phyloP scores from a whole-genome alignment of 2,888 invertebrate species.

The Xanthia icteritia region DNA sequence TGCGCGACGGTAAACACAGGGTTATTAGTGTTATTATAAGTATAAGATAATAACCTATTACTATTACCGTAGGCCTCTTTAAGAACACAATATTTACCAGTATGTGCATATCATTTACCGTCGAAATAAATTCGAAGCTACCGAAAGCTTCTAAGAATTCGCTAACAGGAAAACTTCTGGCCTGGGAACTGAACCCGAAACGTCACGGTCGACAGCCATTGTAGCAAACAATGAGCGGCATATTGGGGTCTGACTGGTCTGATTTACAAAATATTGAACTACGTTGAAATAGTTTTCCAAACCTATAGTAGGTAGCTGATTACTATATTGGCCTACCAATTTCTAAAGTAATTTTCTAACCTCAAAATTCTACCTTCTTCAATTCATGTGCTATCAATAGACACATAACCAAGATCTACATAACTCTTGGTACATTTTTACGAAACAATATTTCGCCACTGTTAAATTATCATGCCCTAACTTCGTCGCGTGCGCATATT shows the following conservation, averaged over 20 bases:
- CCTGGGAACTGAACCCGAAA: conserved; percentile 7
- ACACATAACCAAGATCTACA: conserved; percentile 14
- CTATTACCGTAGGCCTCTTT: no score
- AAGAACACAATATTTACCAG: not conserved
- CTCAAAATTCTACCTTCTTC: not conserved
- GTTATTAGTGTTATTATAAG: not conserved
- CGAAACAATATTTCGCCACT: conserved; percentile 66
- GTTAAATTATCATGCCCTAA: conserved; percentile 66
- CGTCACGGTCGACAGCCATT: not conserved
- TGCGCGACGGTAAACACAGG: not conserved
- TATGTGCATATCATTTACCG: not conserved
- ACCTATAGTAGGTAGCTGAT: not conserved
- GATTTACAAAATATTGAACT: not conserved
- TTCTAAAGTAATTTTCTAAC: not conserved
- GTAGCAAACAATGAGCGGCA: not conserved
- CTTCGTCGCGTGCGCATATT: conserved; percentile 83
- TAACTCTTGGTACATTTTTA: conserved; percentile 47
- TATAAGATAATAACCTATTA: not conserved
- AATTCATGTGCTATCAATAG: not conserved
- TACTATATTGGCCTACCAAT: no score
- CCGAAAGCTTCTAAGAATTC: conserved; percentile 30
- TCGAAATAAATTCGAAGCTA: conserved; percentile 11
- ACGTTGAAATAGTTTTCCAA: not conserved
- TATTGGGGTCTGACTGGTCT: not conserved
- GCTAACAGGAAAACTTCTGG: conserved; percentile 33